Percentiles rank a stretch among this genome's conserved stretches.
These are phyloP conservation scores for Halocynthia aurantium DNA, from an alignment of 23 tunicate genomes.

Conservation along the genomic window DNA sequence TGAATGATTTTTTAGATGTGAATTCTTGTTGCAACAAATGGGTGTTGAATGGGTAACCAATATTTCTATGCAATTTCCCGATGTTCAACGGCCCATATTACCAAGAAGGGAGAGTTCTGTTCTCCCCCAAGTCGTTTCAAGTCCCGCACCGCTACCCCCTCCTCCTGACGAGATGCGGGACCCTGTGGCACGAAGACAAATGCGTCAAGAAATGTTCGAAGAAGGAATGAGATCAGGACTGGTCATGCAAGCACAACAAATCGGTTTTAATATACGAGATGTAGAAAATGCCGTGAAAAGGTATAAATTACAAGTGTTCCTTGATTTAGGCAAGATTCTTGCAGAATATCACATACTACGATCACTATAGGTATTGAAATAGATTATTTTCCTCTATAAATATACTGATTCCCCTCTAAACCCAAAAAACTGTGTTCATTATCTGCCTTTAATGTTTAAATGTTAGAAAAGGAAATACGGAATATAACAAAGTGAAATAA, in stretches of 20 bases:
- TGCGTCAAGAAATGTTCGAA: conserved; percentile 1
- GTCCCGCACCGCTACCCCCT: neutral
- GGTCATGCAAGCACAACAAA: neutral
- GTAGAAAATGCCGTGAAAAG: no score
- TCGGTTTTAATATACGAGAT: neutral
- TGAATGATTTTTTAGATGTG: conserved; percentile 4
- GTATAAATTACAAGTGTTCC: no score
- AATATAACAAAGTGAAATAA: no score
- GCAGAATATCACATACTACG: no score
- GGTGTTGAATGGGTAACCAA: conserved; percentile 7
- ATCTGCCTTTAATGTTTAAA: no score
- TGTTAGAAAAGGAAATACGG: no score
- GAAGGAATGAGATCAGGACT: conserved; percentile 5
- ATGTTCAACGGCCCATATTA: neutral
- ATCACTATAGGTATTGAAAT: no score
- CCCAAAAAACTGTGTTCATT: no score
- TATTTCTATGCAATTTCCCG: conserved; percentile 2
- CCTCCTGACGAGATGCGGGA: neutral
- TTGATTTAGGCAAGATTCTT: no score
- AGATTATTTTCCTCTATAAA: no score
- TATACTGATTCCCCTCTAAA: no score
- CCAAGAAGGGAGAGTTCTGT: neutral
- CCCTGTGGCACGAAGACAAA: neutral
- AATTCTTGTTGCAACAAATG: conserved; percentile 6
- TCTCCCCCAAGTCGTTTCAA: neutral